Base-by-base conservation (phyloP, 2,888 invertebrate genomes). In the Lysandra coridon region DNA sequence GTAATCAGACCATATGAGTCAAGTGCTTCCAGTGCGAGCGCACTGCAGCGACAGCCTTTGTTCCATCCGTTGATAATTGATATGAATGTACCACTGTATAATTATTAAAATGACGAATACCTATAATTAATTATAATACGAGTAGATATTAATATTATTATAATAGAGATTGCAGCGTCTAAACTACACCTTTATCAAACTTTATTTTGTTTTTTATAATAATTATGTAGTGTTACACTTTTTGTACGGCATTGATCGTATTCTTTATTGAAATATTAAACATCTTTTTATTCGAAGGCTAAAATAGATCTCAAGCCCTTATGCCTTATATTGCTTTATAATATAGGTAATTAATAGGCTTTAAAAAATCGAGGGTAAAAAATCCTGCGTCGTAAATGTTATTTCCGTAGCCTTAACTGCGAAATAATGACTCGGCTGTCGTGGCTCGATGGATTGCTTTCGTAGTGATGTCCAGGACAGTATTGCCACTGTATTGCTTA, bases 21-120 rank as follows among this genome's bases (percentile, higher is more conserved):
- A 37, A 37, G 75, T 75, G 14, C 49, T 17, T 75, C 30, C 37
- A 76, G 76, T 76, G 57, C 76, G 17, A 53, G 33, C 30, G 76
- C 7, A 76, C 76, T 57, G 53, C 33, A 4, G 5, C n/a, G 1
- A 6, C 75, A 5, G 75, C 23, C 57, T 76, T 76, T 76, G 76
- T 57, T n/a, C 53, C 57, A 30, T 53, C 53, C 76, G 53, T 33
- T 33, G 76, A 75, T 74, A 44, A 60, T 57, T 4, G 57, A 23
- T 69, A 69, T 69, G 69, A 69, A 33, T 69, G 69, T 37, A 33
- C 33, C 69, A 69, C 69, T 23, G 23, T 23, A 33, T 69, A 33
- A 37, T 37, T 23, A 37, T 17, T 10, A 69, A 17, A 69, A 69
- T 69, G 33, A 69, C 57, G 57, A 57, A 57, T 10, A 44, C 23